Evolutionary conservation across 2,113 vertebrate genomes (phyloP).

Genomic region (Pachycephala philippinensis): DNA sequence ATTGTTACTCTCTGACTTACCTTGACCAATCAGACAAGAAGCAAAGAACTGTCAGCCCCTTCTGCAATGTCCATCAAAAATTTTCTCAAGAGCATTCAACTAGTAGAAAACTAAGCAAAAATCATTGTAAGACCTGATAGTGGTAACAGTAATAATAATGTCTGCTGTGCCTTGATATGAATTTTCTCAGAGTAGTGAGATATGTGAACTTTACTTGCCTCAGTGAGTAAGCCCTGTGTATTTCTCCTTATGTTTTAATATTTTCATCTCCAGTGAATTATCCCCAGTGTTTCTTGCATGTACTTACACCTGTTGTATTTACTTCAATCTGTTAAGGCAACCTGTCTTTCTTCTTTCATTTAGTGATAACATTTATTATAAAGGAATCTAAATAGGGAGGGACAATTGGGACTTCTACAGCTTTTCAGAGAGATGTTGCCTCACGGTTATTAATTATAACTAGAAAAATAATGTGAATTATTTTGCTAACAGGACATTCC

Average conservation of each 20-base stretch:
- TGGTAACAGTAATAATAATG: neutral
- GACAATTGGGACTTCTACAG: neutral
- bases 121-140: neutral
- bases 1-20: neutral
- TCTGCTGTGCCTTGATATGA: neutral
- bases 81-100: neutral
- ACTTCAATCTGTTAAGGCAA: neutral
- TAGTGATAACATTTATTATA: neutral
- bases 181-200: neutral
- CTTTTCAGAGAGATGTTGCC: neutral
- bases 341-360: neutral
- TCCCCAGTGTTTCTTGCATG: neutral
- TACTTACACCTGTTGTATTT: neutral
- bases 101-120: neutral
- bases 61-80: neutral
- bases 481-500: neutral
- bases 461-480: neutral
- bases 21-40: neutral
- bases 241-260: neutral
- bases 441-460: neutral
- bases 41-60: neutral
- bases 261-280: neutral
- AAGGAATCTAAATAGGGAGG: neutral
- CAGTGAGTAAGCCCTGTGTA: neutral
- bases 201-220: neutral